Evolutionary conservation across 2,113 vertebrate genomes (phyloP), one percentile per base, ranked within the genome.

Genomic region (Corydoras sp.): DNA sequence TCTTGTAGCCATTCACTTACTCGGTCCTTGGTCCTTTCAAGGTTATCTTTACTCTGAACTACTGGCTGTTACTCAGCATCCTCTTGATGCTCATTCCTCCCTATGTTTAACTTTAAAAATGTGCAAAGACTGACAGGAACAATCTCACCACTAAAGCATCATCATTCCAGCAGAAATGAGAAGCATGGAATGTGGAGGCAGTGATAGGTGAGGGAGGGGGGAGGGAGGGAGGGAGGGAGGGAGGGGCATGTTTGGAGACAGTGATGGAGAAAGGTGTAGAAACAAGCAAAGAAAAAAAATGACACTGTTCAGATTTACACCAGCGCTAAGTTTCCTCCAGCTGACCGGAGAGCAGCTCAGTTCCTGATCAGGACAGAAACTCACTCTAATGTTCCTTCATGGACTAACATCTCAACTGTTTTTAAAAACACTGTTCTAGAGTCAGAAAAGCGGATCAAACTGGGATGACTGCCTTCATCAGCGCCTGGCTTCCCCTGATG

Each of bases 161-260:
- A 68, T 71, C 72, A 73, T 71, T 79, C 70, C 69, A 62, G 48
- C 18, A 66, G 73, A 79, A 73, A 73, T 35, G 62, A 69, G 18
- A 64, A 56, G 56, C 77, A 75, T 84, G 63, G 68, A 81, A 83
- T 75, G 86, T 85, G 65, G 29, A 73, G 9, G 54, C 35, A 43
- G 5, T 69, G 62, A 53, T 30, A 49, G 3, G n/a, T 14, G 50
- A 60, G 60, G 72, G 68, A 63, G 71, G 73, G 65, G 64, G 49
- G 54, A 54, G 15, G 5, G 54, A 58, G 15, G 64, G 58, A 62
- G 51, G 29, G 0, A 59, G 60, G 2, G 53, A 58, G 15, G 64
- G 58, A 62, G 71, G 49, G 71, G 58, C 43, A 73, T 51, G 14
- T 49, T 56, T 6, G 9, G 70, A 64, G 62, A 72, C 71, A 24